Conservation (phyloP, 2,113 vertebrate species). For the Calonectris borealis region DNA sequence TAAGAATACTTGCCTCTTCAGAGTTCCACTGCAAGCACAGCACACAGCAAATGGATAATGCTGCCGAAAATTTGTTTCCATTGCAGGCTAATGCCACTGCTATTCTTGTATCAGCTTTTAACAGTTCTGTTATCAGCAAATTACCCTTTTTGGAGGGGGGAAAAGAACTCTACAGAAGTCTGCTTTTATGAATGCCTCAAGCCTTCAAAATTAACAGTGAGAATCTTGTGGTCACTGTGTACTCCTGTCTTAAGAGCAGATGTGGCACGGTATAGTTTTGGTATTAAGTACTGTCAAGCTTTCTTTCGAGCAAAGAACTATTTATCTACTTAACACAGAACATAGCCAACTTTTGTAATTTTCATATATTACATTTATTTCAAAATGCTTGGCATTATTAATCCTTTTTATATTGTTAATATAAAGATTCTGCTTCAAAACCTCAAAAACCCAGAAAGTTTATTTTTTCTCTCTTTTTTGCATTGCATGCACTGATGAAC, state of each 20-base stretch:
- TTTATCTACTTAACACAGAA: constrained; percentile 62
- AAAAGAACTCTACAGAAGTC: not conserved
- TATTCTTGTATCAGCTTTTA: not conserved
- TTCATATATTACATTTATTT: constrained; percentile 70
- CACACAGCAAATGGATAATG: not conserved
- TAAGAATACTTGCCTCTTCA: not conserved
- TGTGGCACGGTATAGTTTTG: constrained; percentile 45
- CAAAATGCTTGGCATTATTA: constrained; percentile 73
- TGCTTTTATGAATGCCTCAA: not conserved
- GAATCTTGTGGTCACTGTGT: constrained; percentile 12
- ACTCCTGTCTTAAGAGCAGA: not conserved
- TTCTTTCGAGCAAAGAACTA: constrained; percentile 60
- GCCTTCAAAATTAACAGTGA: not conserved
- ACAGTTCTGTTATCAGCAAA: not conserved
- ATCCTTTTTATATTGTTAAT: constrained; percentile 78
- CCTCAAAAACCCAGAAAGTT: constrained; percentile 73
- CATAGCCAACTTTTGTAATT: constrained; percentile 66
- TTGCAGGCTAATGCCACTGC: not conserved
- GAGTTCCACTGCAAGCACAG: not conserved
- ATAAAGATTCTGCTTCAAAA: constrained; percentile 76
- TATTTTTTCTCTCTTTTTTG: constrained; percentile 74
- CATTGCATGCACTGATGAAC: constrained; percentile 78
- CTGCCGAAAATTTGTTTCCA: not conserved
- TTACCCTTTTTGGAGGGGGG: not conserved
- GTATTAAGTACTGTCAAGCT: constrained; percentile 17